These are phyloP conservation scores for Sebastolobus alascanus DNA, from an alignment of 2,797 vertebrate genomes.

Conservation along the genomic window DNA sequence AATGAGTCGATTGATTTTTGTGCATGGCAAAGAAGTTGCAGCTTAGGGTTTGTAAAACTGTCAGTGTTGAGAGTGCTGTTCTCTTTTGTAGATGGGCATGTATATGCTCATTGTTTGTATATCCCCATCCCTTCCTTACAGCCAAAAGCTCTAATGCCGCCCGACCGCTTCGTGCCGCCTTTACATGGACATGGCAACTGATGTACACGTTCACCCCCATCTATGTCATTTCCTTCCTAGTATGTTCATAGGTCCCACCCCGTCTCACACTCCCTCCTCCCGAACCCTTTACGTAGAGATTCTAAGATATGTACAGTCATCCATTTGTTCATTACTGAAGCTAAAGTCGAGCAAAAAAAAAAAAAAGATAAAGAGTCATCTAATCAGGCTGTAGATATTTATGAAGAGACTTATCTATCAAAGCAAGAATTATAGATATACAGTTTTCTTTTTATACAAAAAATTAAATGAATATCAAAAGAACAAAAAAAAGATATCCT, in stretches of 20 bases:
- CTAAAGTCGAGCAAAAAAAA: slow-evolving; percentile 61
- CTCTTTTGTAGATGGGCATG: slow-evolving; percentile 97
- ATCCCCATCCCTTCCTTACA: slow-evolving; percentile 99
- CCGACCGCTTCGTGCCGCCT: slow-evolving; percentile 99
- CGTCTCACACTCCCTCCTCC: slow-evolving; percentile 80
- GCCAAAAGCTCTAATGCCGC: slow-evolving; percentile 99
- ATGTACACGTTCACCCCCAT: slow-evolving; percentile 96
- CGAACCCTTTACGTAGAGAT: slow-evolving; percentile 87
- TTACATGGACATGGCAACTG: slow-evolving; percentile 99
- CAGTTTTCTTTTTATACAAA: slow-evolving; percentile 82
- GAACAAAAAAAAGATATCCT: slow-evolving; percentile 68
- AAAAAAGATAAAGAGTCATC: slow-evolving; percentile 57
- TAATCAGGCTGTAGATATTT: slow-evolving; percentile 86
- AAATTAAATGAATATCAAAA: slow-evolving; percentile 70
- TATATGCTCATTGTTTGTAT: slow-evolving; percentile 99
- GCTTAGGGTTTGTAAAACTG: slow-evolving; percentile 99
- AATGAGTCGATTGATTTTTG: slow-evolving; percentile 83
- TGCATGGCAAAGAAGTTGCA: slow-evolving; percentile 99
- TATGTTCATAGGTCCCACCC: slow-evolving; percentile 93
- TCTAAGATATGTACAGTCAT: slow-evolving; percentile 94
- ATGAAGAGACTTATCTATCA: slow-evolving; percentile 77
- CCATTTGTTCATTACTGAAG: slow-evolving; percentile 84
- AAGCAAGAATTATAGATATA: slow-evolving; percentile 82
- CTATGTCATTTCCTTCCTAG: slow-evolving; percentile 98
- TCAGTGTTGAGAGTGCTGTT: slow-evolving; percentile 99